Evolutionary conservation across 2,888 invertebrate genomes (phyloP).

Genomic region (Creontiades dilutus): DNA sequence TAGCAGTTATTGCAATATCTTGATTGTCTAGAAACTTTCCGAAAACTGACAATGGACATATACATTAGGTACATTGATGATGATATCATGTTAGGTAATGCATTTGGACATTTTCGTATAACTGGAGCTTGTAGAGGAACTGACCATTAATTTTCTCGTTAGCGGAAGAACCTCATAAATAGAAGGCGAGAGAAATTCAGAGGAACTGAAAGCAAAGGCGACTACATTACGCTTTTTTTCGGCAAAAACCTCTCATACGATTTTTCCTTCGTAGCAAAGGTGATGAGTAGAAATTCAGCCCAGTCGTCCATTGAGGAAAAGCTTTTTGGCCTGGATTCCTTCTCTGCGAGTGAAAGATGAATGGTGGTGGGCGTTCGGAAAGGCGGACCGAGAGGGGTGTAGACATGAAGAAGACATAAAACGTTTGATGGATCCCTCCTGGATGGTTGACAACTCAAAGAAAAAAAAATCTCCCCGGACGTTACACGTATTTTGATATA

Average conservation of each 20-base stretch:
- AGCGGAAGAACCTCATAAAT: neutral
- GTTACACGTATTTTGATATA: slow-evolving; percentile 36
- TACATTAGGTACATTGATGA: neutral
- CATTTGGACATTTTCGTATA: neutral
- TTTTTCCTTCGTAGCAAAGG: neutral
- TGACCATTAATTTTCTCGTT: slow-evolving; percentile 22
- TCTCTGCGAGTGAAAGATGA: slow-evolving; percentile 15
- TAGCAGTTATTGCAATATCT: too few species aligned
- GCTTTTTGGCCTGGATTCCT: slow-evolving; percentile 27
- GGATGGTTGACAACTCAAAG: slow-evolving; percentile 42
- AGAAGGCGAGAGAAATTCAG: neutral
- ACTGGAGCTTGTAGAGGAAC: neutral
- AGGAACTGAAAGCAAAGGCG: neutral
- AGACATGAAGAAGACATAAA: slow-evolving; percentile 15
- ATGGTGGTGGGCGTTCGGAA: neutral
- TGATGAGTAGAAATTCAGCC: neutral
- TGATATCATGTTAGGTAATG: neutral
- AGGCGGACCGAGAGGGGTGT: neutral
- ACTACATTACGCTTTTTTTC: neutral
- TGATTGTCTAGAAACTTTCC: too few species aligned
- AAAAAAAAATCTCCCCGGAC: slow-evolving; percentile 16
- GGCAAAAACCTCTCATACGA: neutral
- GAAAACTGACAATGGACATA: too few species aligned
- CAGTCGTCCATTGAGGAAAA: neutral
- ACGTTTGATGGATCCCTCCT: slow-evolving; percentile 36